These are phyloP conservation scores for Ormyrus rosae DNA, from an alignment of 2,888 invertebrate genomes.

Conservation along the genomic window DNA sequence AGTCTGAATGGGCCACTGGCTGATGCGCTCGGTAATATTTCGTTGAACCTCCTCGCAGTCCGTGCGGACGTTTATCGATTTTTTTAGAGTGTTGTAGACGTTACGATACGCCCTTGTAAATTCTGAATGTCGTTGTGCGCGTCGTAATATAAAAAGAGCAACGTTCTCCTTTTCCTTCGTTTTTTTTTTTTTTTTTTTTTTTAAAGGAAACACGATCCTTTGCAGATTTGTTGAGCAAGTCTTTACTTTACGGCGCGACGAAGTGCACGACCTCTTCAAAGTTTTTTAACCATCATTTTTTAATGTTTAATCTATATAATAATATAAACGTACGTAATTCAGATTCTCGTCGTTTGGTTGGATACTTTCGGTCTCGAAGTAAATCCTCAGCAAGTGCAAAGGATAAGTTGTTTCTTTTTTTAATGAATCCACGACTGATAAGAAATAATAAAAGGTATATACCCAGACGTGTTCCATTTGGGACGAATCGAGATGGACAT, in stretches of 20 bases:
- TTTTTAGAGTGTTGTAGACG: slow-evolving; percentile 1
- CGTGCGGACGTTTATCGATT: slow-evolving; percentile 2
- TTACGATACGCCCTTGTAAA: not conserved
- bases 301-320: no score
- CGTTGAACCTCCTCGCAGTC: slow-evolving; percentile 13
- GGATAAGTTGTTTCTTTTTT: not conserved
- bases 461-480: not conserved
- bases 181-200: no score
- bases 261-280: no score
- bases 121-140: no score
- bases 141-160: no score
- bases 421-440: slow-evolving; percentile 5
- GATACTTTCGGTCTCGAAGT: not conserved
- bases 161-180: not conserved
- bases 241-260: no score
- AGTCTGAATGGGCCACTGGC: slow-evolving; percentile 20
- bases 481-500: slow-evolving; percentile 8
- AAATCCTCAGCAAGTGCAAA: not conserved
- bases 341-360: no score
- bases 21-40: slow-evolving; percentile 24
- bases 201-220: no score
- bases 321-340: no score
- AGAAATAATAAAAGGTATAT: not conserved
- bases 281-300: no score
- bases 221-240: no score